Conservation (phyloP, 2,888 invertebrate genomes). For the Balanococcus diminutus region DNA sequence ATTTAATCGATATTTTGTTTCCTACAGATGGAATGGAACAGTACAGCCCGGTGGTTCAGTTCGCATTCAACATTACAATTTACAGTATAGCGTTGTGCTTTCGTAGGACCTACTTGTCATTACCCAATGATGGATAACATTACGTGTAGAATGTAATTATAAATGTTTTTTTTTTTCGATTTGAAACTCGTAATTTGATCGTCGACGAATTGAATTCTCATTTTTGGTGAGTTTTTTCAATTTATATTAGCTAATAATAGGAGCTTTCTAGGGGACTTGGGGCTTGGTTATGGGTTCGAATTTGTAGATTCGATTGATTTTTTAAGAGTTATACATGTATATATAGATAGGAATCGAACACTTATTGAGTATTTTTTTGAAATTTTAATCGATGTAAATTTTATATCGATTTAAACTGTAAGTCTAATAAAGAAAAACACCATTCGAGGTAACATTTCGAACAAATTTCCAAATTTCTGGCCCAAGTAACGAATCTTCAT, state of each 20-base stretch:
- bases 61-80: neutral
- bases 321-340: neutral
- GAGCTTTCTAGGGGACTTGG: too few relatives aligned
- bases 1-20: conserved; percentile 33
- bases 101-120: conserved; percentile 2
- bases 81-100: neutral
- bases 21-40: conserved; percentile 5
- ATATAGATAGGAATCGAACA: neutral
- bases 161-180: neutral
- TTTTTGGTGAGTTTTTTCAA: neutral
- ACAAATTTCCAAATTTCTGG: too few relatives aligned
- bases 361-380: neutral
- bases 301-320: neutral
- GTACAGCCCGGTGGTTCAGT: conserved; percentile 6
- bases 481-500: too few relatives aligned
- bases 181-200: neutral
- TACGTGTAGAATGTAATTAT: conserved; percentile 27
- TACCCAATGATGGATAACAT: conserved; percentile 2
- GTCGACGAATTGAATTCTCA: neutral
- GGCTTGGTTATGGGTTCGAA: too few relatives aligned
- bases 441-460: too few relatives aligned
- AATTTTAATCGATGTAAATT: neutral
- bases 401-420: neutral
- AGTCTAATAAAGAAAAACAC: too few relatives aligned
- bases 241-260: neutral